Base-by-base conservation (phyloP, 2,797 vertebrate species). In the Columba guinea region DNA sequence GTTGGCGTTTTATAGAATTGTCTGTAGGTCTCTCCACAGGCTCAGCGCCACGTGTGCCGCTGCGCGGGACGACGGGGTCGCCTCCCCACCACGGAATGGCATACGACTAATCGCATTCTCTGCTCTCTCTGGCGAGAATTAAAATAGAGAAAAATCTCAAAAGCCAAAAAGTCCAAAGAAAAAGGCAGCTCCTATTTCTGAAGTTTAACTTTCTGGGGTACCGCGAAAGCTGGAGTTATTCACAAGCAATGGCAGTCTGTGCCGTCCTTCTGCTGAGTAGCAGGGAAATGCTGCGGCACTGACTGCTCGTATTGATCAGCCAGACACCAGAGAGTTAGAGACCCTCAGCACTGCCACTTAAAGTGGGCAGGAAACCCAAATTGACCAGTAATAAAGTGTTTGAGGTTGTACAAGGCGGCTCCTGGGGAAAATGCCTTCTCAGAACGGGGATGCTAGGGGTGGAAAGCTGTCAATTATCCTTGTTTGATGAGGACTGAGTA, bases 221-320 rank as follows among this genome's bases (percentile, higher is more conserved):
- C 63, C 51, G 11, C 92, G 34, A n/a, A 24, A 91, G 91, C 92
- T 32, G 13, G 34, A n/a, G 73, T 95, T 92, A 90, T 96, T 97
- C 97, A 93, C 93, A 97, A 69, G 81, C 93, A 15, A 20, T 56
- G 94, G 88, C 89, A 53, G 87, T 59, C 74, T 62, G 53, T 62
- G 5, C 96, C 79, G 90, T 96, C 71, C 46, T 97, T 96, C 97
- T 97, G 95, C 97, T 96, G 97, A 97, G 97, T 95, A 97, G 97
- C 97, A 95, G 96, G 96, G 96, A 97, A 96, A 96, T 41, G 88
- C 97, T 1, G 67, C 90, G 95, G 95, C 97, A 98, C 97, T 97
- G 98, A 98, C 98, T 97, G 97, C 97, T 97, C 92, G 89, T 98
- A 98, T 98, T 98, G 98, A 98, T 98, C 96, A 97, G 96, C 27